phyloP scores from a whole-genome alignment of 1,140 invertebrate species.

The Ridgeia piscesae region DNA sequence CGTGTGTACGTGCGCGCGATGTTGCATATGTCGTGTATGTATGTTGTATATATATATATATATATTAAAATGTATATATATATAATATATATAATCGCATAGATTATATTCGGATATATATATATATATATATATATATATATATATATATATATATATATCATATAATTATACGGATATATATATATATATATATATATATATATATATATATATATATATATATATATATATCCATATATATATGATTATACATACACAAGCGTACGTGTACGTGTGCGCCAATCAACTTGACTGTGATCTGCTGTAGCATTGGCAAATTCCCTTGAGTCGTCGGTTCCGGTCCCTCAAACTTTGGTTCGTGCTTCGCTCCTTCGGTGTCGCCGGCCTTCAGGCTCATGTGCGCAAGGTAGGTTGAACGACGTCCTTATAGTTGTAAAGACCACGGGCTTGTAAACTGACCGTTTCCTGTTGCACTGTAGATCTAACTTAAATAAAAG shows the following conservation, averaged over 20 bases:
- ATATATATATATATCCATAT: too few species aligned
- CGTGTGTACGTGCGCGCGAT: neutral
- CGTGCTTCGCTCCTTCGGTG: conserved; percentile 54
- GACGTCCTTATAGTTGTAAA: too few species aligned
- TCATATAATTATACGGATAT: too few species aligned
- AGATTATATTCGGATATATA: too few species aligned
- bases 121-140: too few species aligned
- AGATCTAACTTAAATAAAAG: too few species aligned
- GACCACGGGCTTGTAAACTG: neutral
- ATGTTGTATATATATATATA: neutral
- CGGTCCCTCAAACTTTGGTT: conserved; percentile 58
- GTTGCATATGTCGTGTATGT: neutral
- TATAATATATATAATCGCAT: too few species aligned
- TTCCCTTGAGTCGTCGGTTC: conserved; percentile 54
- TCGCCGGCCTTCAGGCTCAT: conserved; percentile 53
- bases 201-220: too few species aligned
- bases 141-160: too few species aligned
- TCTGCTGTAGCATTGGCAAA: conserved; percentile 56
- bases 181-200: too few species aligned
- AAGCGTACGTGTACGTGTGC: neutral
- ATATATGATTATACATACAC: neutral
- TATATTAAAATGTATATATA: too few species aligned
- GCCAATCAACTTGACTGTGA: neutral
- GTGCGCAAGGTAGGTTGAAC: conserved; percentile 46
- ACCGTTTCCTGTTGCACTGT: too few species aligned